Evolutionary conservation across 1,140 invertebrate genomes (phyloP).

Genomic region (Sycophila sp.): DNA sequence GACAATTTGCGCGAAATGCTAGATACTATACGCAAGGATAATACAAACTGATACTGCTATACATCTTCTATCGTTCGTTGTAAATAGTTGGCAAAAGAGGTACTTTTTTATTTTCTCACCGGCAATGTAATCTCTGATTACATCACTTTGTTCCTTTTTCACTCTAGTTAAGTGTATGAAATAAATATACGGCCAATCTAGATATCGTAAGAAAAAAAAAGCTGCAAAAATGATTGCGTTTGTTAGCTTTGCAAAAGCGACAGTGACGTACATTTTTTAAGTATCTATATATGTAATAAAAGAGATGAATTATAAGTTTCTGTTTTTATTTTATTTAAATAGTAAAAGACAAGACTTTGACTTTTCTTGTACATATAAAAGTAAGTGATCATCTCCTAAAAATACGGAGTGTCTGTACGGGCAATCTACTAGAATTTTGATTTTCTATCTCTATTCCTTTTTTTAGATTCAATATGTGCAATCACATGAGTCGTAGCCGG

Average conservation of each 20-base stretch:
- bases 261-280: conserved; percentile 38
- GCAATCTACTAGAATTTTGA: not conserved
- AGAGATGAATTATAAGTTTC: conserved; percentile 14
- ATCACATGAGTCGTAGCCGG: conserved; percentile 56
- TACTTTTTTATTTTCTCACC: conserved; percentile 33
- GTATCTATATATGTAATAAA: conserved; percentile 44
- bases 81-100: conserved; percentile 37
- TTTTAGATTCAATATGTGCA: conserved; percentile 51
- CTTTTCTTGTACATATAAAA: not conserved
- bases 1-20: conserved; percentile 53
- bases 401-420: not conserved
- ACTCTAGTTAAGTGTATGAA: conserved; percentile 21
- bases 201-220: not conserved
- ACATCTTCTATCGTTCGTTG: conserved; percentile 14
- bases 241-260: conserved; percentile 20
- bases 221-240: conserved; percentile 13
- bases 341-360: not conserved
- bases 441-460: not conserved
- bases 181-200: conserved; percentile 29
- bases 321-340: conserved; percentile 7
- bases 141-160: conserved; percentile 33
- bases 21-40: conserved; percentile 49
- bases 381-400: too few species aligned
- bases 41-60: conserved; percentile 21
- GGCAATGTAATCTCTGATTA: conserved; percentile 12